phyloP scores from a whole-genome alignment of 2,113 vertebrate species.

The Athene noctua region DNA sequence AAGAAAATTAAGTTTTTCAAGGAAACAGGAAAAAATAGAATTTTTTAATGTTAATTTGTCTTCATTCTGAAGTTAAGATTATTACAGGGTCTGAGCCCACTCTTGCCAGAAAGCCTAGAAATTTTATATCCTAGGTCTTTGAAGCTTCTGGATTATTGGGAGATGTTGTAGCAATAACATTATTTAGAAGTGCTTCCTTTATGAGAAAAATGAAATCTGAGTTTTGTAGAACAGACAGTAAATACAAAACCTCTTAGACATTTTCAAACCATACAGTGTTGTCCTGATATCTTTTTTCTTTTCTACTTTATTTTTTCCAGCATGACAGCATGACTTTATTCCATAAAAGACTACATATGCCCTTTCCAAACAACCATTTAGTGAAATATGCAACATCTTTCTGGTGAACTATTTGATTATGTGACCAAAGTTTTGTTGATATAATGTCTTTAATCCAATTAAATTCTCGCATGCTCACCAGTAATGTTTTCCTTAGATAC shows the following conservation, averaged over 20 bases:
- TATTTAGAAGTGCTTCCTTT: neutral
- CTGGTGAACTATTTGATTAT: neutral
- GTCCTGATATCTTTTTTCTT: neutral
- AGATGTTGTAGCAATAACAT: neutral
- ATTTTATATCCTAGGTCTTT: neutral
- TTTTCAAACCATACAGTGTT: accelerated
- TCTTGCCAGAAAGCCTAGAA: neutral
- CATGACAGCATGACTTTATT: neutral
- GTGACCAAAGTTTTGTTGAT: neutral
- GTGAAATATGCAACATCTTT: neutral
- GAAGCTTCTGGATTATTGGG: neutral
- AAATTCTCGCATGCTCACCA: neutral
- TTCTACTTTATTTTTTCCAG: neutral
- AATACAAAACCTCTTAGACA: neutral
- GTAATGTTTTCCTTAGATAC: neutral
- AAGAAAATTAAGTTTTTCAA: neutral
- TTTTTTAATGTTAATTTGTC: neutral
- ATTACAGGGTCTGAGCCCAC: neutral
- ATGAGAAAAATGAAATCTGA: neutral
- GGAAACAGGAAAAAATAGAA: neutral
- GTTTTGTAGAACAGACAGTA: neutral
- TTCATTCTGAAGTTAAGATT: neutral
- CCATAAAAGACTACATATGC: neutral
- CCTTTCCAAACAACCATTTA: neutral
- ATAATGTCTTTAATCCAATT: neutral